Conservation (phyloP, 2,113 vertebrate genomes). For the Tragelaphus buxtoni region DNA sequence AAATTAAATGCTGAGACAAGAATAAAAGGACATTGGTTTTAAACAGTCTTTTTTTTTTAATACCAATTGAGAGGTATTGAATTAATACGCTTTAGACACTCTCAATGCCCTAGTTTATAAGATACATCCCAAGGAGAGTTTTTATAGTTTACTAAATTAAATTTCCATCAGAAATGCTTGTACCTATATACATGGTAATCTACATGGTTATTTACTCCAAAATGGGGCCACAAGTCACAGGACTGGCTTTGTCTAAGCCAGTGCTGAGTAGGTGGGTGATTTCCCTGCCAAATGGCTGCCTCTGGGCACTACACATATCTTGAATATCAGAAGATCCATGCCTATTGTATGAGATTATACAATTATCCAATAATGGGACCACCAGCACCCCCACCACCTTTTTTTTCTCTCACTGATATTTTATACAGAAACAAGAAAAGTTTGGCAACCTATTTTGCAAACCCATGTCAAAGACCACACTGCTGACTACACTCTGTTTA, state of each 20-base stretch:
- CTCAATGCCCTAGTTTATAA: conserved; percentile 67
- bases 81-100: conserved; percentile 71
- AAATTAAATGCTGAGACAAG: conserved; percentile 81
- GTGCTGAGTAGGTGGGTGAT: background rate
- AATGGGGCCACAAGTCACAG: background rate
- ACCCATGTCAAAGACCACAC: conserved; percentile 48
- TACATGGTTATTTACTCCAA: conserved; percentile 8
- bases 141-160: conserved; percentile 74
- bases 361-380: background rate
- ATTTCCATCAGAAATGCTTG: conserved; percentile 67
- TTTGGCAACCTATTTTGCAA: conserved; percentile 54
- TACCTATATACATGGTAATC: background rate
- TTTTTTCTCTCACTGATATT: conserved; percentile 24
- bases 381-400: background rate
- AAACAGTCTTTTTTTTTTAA: conserved; percentile 70
- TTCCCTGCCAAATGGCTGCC: background rate
- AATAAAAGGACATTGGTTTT: conserved; percentile 80
- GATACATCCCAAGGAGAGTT: conserved; percentile 60
- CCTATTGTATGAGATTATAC: background rate
- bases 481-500: conserved; percentile 33
- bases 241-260: conserved; percentile 18
- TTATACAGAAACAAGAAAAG: conserved; percentile 18
- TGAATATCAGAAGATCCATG: background rate
- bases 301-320: background rate
- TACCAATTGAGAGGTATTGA: conserved; percentile 77